Evolutionary conservation across 2,888 invertebrate species (phyloP).

Genomic region (Halocaridina rubra): DNA sequence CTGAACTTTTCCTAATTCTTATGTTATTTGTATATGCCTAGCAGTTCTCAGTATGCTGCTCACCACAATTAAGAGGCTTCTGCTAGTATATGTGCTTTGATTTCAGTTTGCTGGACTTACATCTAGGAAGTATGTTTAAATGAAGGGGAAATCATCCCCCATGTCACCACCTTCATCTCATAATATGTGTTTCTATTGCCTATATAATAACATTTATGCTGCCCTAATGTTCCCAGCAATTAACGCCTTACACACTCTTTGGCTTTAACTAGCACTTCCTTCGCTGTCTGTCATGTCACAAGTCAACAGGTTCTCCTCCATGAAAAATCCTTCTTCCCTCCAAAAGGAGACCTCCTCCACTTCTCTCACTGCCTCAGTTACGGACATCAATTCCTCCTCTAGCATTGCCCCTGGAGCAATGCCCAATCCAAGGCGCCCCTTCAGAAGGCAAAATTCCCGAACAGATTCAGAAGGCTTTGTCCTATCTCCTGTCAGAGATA

Average conservation of each 20-base stretch:
- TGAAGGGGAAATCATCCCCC: too few species aligned
- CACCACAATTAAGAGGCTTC: too few species aligned
- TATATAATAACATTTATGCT: too few species aligned
- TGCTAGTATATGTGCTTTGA: too few species aligned
- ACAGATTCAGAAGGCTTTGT: conserved; percentile 48
- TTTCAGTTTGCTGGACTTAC: too few species aligned
- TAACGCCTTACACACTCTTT: neutral
- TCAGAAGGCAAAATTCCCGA: conserved; percentile 47
- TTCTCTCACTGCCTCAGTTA: neutral
- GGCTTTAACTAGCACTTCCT: conserved; percentile 37
- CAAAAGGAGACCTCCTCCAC: neutral
- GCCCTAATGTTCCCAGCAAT: too few species aligned
- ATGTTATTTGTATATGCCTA: too few species aligned
- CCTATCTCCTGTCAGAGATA: conserved; percentile 44
- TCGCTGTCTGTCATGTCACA: conserved; percentile 34
- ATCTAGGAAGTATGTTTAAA: too few species aligned
- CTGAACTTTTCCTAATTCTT: too few species aligned
- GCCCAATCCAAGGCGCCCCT: conserved; percentile 2
- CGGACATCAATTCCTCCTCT: neutral
- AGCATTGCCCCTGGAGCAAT: neutral
- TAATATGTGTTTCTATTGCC: too few species aligned
- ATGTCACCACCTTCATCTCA: too few species aligned
- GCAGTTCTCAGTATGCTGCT: too few species aligned
- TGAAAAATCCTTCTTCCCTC: neutral
- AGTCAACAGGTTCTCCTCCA: conserved; percentile 23